phyloP scores from a whole-genome alignment of 92 coral and sea anemone genomes.

The Epizoanthus illoricatus region DNA sequence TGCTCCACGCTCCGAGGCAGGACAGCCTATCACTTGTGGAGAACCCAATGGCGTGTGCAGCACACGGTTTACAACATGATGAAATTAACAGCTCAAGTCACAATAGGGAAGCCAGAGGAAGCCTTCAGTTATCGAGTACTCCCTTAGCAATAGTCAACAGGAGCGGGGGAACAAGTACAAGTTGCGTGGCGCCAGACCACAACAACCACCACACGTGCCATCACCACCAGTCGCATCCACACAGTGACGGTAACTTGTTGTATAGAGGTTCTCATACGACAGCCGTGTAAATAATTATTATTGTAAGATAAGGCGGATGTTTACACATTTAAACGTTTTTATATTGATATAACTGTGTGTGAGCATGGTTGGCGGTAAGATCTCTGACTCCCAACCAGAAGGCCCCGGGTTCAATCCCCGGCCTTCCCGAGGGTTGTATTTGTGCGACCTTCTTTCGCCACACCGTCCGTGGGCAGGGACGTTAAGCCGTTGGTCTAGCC shows the following conservation, averaged over 20 bases:
- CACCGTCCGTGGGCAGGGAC: too few species aligned
- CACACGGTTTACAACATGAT: background rate
- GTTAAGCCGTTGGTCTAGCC: too few species aligned
- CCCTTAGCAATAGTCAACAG: background rate
- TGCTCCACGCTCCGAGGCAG: background rate
- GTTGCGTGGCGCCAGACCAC: background rate
- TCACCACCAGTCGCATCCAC: conserved; percentile 1
- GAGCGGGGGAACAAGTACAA: background rate
- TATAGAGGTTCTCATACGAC: background rate
- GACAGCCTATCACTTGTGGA: background rate
- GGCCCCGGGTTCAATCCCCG: background rate
- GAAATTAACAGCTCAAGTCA: background rate
- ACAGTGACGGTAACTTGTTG: background rate
- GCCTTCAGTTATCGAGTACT: background rate
- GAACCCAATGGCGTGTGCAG: conserved; percentile 5
- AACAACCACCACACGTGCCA: background rate
- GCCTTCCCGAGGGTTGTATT: too few species aligned
- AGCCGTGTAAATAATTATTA: conserved; percentile 4
- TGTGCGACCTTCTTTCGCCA: too few species aligned
- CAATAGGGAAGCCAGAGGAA: background rate
- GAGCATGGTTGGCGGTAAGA: background rate
- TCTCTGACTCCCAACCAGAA: background rate
- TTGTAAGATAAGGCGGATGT: too few species aligned
- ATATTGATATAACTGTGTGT: background rate
- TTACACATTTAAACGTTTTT: too few species aligned